Percentiles rank a stretch among this genome's conserved stretches.
Evolutionary conservation across 2,113 vertebrate genomes (phyloP).

Genomic region (Aldabrachelys gigantea): DNA sequence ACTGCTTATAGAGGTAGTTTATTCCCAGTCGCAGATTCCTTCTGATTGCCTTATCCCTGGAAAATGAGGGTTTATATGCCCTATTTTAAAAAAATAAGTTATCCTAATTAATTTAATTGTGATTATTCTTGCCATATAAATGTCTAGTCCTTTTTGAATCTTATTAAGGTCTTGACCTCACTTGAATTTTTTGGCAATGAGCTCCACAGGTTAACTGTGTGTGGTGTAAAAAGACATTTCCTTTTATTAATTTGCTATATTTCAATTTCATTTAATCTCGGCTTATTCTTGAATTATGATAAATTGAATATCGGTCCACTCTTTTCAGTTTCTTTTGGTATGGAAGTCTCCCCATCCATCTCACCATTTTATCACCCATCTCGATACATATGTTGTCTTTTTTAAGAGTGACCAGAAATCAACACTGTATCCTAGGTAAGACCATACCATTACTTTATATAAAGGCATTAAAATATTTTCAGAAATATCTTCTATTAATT

Average conservation of each 20-base stretch:
- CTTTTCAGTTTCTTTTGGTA: not conserved
- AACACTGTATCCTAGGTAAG: not conserved
- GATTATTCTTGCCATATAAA: not conserved
- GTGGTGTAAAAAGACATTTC: not conserved
- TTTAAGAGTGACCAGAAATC: not conserved
- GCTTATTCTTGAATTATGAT: not conserved
- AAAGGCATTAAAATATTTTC: not conserved
- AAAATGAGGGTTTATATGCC: not conserved
- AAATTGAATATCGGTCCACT: not conserved
- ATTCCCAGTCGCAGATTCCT: not conserved
- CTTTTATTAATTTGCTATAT: not conserved
- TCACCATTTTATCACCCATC: not conserved
- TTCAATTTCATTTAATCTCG: not conserved
- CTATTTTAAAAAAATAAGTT: not conserved
- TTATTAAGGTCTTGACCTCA: not conserved
- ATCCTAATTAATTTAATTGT: not conserved
- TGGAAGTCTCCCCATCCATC: not conserved
- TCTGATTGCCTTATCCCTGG: not conserved
- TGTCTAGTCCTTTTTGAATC: not conserved
- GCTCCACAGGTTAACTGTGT: not conserved
- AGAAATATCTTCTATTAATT: not conserved
- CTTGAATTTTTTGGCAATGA: not conserved
- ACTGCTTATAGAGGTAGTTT: not conserved
- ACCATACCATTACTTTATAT: not conserved
- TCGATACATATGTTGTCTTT: not conserved